Evolutionary conservation across 2,797 vertebrate species (phyloP), one percentile per base, ranked within the genome.

Genomic region (Dromococcyx pavoninus): DNA sequence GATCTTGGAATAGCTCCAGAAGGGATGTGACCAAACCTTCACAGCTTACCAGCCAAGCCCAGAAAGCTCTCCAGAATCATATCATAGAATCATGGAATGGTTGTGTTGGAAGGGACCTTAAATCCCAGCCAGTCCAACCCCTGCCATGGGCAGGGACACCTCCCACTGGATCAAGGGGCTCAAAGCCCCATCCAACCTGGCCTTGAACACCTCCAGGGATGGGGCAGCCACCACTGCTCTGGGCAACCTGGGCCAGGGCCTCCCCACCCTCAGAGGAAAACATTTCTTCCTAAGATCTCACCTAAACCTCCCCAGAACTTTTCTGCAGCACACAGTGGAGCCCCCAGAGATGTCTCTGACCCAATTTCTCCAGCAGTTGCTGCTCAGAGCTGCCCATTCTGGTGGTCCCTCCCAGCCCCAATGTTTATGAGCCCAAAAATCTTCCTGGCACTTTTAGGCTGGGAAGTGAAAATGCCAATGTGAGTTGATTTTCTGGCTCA

Each of bases 301-400:
- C 23, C 46, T 23, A 10, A 48, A 12, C 48, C 22, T 48, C 23
- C 23, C 22, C 22, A 8, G 71, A 64, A 23, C 2, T 1, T 41
- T 14, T 10, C 23, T 37, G 32, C 30, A 44, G 17, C 2, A 1
- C 8, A 5, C 7, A 33, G 19, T 3, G 2, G 46, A 91, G 9
- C 2, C 24, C 1, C 22, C 27, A 1, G 1, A 8, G 44, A 0
- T 0, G 54, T 25, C 28, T 14, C 48, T n/a, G 35, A 10, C 13
- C 32, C 7, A 12, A 23, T 43, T 56, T 50, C 9, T 58, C 7
- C 61, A 28, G 41, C 1, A 0, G 14, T 11, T 46, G 23, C 22
- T 64, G 39, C 2, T 39, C 51, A 56, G 78, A 66, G 37, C 16
- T 2, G 5, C 43, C 50, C 44, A 27, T 41, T 25, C 44, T 41